Base-by-base conservation (phyloP, 1,140 invertebrate species). In the Drosophila cardini region DNA sequence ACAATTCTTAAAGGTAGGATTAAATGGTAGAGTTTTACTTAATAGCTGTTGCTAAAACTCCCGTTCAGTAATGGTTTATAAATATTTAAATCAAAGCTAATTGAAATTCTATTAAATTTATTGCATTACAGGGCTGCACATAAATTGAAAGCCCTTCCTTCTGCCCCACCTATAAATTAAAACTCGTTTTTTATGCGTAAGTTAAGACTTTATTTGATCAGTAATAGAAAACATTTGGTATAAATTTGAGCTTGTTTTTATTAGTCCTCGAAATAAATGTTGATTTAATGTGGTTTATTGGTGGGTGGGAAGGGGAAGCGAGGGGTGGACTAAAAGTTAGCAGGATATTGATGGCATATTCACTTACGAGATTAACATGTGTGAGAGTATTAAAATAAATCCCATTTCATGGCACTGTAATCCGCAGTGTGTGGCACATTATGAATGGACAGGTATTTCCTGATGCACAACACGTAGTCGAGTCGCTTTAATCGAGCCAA, bases 401-500 rank as follows among this genome's bases (percentile, higher is more conserved):
- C 56, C 34, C 50, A 69, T 69, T 73, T 69, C 48, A 69, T 61
- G 64, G 21, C 15, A 56, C 50, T 55, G 13, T 45, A 69, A 43
- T 21, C 46, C 64, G 18, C 18, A 26, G 48, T 53, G 48, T 53
- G 38, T 53, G 32, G 16, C 45, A 52, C 60, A 60, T 52, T 69
- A 53, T 57, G 62, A 65, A 58, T 62, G 57, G 61, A 50, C 18
- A 36, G 26, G 21, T 53, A 62, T 26, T 87, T 63, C 36, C 10
- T 10, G 11, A 86, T 87, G 84, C 83, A 42, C 48, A 48, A 87
- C 83, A 86, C 83, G 84, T 89, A 72, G 16, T 2, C 46, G 60
- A 64, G 52, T 40, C 65, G 18, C 43, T 52, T 56, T 87, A 86
- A 86, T 86, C 82, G 45, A 38, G 32, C 58, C 53, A 53, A 42